Base-by-base conservation (phyloP, 2,888 invertebrate species). In the Chloroclystis v-ata region DNA sequence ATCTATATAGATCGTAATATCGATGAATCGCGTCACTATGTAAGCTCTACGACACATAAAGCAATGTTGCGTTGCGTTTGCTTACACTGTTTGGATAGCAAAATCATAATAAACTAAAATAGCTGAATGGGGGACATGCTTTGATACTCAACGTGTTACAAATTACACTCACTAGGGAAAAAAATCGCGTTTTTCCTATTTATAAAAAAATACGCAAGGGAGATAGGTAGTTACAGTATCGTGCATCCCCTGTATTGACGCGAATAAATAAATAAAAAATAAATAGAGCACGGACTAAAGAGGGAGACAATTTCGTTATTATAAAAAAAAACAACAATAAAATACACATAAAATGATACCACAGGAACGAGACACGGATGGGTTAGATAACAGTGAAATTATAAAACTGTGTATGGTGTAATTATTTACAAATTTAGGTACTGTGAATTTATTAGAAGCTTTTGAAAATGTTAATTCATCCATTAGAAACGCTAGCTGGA, bases 211-310 rank as follows among this genome's bases (percentile, higher is more conserved):
- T 56, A 58, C 50, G 42, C 62, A 59, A 74, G 77, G 80, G 81
- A 82, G 79, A 69, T 74, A 77, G 82, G 78, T 78, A 78, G 70
- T 74, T 72, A 68, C 78, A 86, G 87, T 85, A 87, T 81, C 87
- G 87, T 87, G 87, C 87, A 87, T 87, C 87, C 87, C 87, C 87
- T 81, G 82, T 76, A 74, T 78, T 74, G 82, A 78, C 86, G 85
- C 85, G 85, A 82, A 67, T 58, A 67, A 69, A 65, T 67, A 69
- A 72, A 67, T 69, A 67, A 71, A 69, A 67, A 68, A 61, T 63
- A 61, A 66, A 67, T 69, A 75, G 82, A 83, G 81, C 82, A 76
- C 84, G 82, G 85, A 82, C 78, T 77, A 72, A 74, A 78, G 85
- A 87, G 87, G 87, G 85, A 84, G 84, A 82, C 86, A 82, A 83